Percentiles rank a stretch among this genome's conserved stretches.
Evolutionary conservation across 2,797 vertebrate genomes (phyloP).

Genomic region (Pteronotus mesoamericanus): DNA sequence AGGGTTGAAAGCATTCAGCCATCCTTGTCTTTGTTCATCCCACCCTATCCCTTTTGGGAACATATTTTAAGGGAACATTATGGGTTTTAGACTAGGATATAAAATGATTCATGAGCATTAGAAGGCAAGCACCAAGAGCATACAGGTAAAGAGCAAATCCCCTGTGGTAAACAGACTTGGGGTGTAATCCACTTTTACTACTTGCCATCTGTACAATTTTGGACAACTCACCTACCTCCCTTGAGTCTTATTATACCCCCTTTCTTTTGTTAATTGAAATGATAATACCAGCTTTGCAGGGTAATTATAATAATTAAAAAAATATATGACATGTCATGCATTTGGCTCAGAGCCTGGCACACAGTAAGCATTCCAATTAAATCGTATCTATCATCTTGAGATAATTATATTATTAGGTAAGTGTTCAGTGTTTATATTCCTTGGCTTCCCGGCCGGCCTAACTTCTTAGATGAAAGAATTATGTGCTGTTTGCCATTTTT

Average conservation of each 20-base stretch:
- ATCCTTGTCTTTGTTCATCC: not conserved
- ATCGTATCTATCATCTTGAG: not conserved
- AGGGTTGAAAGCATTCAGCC: not conserved
- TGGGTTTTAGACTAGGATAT: not conserved
- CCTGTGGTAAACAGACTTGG: not conserved
- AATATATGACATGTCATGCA: not conserved
- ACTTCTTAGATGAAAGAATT: slow-evolving; percentile 18
- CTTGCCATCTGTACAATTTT: not conserved
- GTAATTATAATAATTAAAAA: slow-evolving; percentile 12
- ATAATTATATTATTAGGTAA: not conserved
- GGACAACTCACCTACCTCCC: not conserved
- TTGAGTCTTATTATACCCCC: not conserved
- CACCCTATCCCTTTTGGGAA: not conserved
- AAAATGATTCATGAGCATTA: not conserved
- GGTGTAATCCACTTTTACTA: not conserved
- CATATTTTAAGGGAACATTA: not conserved
- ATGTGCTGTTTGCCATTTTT: not conserved
- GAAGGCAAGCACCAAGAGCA: not conserved
- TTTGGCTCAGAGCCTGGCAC: not conserved
- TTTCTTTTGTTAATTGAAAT: not conserved
- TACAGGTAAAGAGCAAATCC: not conserved
- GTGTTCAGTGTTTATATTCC: not conserved
- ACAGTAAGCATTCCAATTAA: not conserved
- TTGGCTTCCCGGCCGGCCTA: not conserved
- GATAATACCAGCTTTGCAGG: not conserved